Evolutionary conservation across 2,797 vertebrate species (phyloP).

Genomic region (Xenentodon cancila): DNA sequence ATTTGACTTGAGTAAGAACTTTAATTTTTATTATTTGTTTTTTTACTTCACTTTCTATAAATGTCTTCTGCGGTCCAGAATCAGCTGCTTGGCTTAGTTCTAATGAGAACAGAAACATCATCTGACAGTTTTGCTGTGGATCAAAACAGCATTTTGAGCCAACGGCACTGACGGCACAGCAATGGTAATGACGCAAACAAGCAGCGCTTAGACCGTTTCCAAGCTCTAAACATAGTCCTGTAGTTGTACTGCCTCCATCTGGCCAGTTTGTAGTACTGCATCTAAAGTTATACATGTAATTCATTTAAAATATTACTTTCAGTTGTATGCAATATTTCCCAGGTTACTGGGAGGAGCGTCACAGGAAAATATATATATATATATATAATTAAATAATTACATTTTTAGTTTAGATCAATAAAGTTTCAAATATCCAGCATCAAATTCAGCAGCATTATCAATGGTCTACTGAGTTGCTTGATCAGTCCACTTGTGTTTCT

Average conservation of each 20-base stretch:
- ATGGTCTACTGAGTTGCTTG: constrained; percentile 16
- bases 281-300: constrained; percentile 8
- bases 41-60: background rate
- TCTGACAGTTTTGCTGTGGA: background rate
- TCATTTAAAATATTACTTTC: background rate
- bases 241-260: constrained; percentile 60
- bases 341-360: too few species aligned
- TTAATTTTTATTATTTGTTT: too few species aligned
- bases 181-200: constrained; percentile 3
- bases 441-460: too few species aligned
- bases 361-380: too few species aligned
- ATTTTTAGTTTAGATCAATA: too few species aligned
- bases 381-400: too few species aligned
- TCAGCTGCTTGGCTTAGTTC: background rate
- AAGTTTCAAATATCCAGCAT: too few species aligned
- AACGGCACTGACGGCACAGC: too few species aligned
- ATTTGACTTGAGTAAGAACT: background rate
- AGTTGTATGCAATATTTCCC: too few species aligned
- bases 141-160: background rate
- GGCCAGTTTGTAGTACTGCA: constrained; percentile 49
- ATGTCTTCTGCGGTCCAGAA: too few species aligned
- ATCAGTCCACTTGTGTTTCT: constrained; percentile 30
- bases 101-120: background rate
- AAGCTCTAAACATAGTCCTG: constrained; percentile 49
- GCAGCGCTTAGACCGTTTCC: constrained; percentile 1